Conservation (phyloP, 2,113 vertebrate species). For the Climacteris rufus region DNA sequence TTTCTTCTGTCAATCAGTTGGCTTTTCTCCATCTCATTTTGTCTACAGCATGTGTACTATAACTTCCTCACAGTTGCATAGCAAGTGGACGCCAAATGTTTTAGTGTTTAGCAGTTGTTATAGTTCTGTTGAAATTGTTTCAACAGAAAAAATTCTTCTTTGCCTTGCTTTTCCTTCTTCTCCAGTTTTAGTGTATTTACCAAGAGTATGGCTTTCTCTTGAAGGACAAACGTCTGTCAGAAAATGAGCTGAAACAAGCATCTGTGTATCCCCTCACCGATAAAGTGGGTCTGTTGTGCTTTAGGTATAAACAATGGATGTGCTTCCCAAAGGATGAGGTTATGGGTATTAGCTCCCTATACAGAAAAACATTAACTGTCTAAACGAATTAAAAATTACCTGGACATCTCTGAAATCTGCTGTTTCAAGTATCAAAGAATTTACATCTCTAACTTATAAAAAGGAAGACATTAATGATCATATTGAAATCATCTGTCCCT, state of each 20-base stretch:
- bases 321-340: neutral
- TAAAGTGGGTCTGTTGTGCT: neutral
- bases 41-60: neutral
- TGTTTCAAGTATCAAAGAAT: neutral
- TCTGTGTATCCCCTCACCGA: neutral
- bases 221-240: neutral
- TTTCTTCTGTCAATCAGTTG: neutral
- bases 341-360: neutral
- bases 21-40: neutral
- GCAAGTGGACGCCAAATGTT: neutral
- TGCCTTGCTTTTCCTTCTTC: neutral
- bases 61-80: neutral
- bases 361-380: neutral
- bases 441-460: neutral
- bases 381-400: neutral
- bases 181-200: neutral
- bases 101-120: conserved; percentile 5
- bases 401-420: neutral
- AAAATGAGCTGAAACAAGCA: neutral
- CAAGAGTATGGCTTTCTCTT: neutral
- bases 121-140: neutral
- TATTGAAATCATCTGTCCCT: neutral
- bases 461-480: neutral
- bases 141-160: neutral
- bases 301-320: neutral